phyloP scores from a whole-genome alignment of 2,888 invertebrate genomes.

The Eudasyphora cyanicolor region DNA sequence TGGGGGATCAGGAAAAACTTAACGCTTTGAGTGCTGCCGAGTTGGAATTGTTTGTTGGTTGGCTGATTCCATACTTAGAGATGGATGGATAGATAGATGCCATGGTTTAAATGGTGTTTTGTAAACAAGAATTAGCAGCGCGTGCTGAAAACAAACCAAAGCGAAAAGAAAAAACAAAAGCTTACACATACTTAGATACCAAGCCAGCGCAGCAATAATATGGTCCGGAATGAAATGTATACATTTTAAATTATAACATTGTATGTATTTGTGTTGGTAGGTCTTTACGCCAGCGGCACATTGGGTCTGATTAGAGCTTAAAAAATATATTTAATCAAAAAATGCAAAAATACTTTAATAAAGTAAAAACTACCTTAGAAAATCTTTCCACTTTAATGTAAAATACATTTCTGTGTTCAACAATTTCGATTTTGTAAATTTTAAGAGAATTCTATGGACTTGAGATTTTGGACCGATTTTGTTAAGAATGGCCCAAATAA shows the following conservation, averaged over 20 bases:
- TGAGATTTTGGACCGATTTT: too few species aligned
- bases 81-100: conserved; percentile 64
- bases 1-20: background rate
- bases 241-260: conserved; percentile 42
- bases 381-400: too few species aligned
- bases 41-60: conserved; percentile 26
- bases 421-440: too few species aligned
- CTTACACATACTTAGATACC: conserved; percentile 12
- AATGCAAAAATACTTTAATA: too few species aligned
- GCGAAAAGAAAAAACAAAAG: conserved; percentile 38
- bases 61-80: conserved; percentile 15
- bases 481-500: too few species aligned
- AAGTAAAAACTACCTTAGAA: too few species aligned
- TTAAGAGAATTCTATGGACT: too few species aligned
- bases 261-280: conserved; percentile 30
- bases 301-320: too few species aligned
- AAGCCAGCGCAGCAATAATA: background rate
- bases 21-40: background rate
- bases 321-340: too few species aligned
- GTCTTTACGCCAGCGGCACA: background rate
- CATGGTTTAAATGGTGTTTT: conserved; percentile 66
- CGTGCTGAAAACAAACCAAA: conserved; percentile 62
- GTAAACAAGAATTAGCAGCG: conserved; percentile 67
- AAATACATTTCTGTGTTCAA: too few species aligned
- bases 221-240: conserved; percentile 47